Conservation (phyloP, 2,888 invertebrate genomes). For the Tinea semifulvella region DNA sequence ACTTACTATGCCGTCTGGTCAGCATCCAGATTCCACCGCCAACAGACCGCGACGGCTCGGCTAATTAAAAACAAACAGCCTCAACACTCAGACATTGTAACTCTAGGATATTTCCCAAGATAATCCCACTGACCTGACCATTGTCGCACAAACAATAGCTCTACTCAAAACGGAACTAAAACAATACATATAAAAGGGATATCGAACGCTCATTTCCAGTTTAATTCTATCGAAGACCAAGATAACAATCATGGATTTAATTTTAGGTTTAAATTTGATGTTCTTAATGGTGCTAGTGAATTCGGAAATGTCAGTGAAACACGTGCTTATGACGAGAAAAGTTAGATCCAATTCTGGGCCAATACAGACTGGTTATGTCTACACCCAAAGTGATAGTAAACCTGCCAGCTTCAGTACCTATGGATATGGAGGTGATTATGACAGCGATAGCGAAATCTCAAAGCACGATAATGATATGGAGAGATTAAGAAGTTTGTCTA, state of each 20-base stretch:
- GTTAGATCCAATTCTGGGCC: conserved; percentile 29
- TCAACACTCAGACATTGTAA: background rate
- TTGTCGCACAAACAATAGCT: conserved; percentile 42
- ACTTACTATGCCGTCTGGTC: background rate
- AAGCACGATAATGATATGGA: conserved; percentile 28
- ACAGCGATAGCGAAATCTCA: conserved; percentile 16
- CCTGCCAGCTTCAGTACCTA: conserved; percentile 25
- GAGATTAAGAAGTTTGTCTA: conserved; percentile 23
- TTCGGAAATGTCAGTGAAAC: conserved; percentile 27
- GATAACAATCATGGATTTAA: background rate
- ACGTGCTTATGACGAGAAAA: conserved; percentile 29
- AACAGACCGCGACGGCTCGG: background rate
- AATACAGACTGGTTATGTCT: conserved; percentile 28
- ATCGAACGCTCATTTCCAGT: conserved; percentile 39
- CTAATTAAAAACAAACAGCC: conserved; percentile 2
- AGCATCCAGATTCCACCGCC: background rate
- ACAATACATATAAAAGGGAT: conserved; percentile 46
- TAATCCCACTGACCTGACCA: conserved; percentile 21
- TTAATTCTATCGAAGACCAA: conserved; percentile 15
- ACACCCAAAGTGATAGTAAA: conserved; percentile 27
- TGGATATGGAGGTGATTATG: conserved; percentile 6
- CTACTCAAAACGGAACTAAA: conserved; percentile 30
- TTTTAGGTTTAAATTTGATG: conserved; percentile 19
- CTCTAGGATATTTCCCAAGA: conserved; percentile 4
- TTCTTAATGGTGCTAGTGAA: conserved; percentile 24